These are phyloP conservation scores for Eurois occulta DNA, from an alignment of 2,888 invertebrate species.

Conservation along the genomic window DNA sequence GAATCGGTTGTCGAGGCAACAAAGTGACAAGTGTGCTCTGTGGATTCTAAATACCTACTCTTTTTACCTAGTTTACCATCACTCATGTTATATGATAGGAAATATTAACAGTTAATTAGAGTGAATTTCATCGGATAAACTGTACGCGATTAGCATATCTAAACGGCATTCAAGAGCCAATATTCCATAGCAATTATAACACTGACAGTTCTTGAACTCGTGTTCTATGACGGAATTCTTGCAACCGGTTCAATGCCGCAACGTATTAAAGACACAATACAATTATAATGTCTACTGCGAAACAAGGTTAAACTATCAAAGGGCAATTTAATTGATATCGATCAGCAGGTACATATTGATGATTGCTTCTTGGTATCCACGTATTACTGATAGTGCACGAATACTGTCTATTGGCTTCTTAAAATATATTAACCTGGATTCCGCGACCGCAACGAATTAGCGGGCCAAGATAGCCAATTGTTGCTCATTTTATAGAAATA, in stretches of 20 bases:
- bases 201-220: not conserved
- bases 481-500: not conserved
- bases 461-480: not conserved
- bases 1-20: too few relatives aligned
- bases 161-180: not conserved
- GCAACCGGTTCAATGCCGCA: not conserved
- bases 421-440: not conserved
- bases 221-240: not conserved
- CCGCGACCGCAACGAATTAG: not conserved
- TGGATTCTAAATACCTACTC: not conserved
- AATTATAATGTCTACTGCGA: not conserved
- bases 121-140: not conserved
- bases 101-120: not conserved
- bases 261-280: not conserved
- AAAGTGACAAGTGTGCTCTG: not conserved
- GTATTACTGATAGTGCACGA: not conserved
- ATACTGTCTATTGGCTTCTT: not conserved
- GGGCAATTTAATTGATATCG: constrained; percentile 3
- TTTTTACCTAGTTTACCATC: not conserved
- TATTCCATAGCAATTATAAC: not conserved
- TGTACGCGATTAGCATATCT: not conserved
- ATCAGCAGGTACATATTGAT: constrained; percentile 11
- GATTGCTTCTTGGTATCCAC: not conserved
- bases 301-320: constrained; percentile 12
- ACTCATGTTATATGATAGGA: not conserved